Base-by-base conservation (phyloP, 2,113 vertebrate genomes). In the Herpetotheres cachinnans region DNA sequence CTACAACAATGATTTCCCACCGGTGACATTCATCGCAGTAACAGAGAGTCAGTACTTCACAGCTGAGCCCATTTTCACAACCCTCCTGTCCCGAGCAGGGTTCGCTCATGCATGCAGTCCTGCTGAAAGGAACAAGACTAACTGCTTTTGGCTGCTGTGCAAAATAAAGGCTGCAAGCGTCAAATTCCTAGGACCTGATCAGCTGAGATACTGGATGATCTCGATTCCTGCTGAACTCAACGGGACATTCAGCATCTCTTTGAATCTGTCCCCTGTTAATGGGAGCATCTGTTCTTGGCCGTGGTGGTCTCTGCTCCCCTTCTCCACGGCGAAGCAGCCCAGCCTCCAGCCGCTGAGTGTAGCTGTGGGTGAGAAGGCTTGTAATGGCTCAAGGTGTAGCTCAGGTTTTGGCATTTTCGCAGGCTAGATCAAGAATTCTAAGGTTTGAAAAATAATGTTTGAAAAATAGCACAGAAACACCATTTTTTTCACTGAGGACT, bases 21-120 rank as follows among this genome's bases (percentile, higher is more conserved):
- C 0, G 7, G 74, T 91, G 89, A 80, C 79, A 81, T 78, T 85
- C 74, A 49, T 5, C 0, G 3, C 87, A 77, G 2, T 83, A 83
- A 70, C 58, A 83, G 7, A 19, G 56, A 69, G 49, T 22, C 38
- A 20, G 29, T 13, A 9, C 74, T 88, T 69, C 93, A 86, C 84
- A 96, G 81, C 92, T 91, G 94, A 80, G 78, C 62, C 84, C 74
- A 4, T 88, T 93, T 70, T 66, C 78, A 59, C 46, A 58, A 8
- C 16, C 19, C 38, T 87, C 56, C 44, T 2, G 6, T 27, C 62
- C 30, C 9, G 29, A 83, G 85, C 34, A 12, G 77, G 32, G 24
- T 72, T 90, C 10, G 0, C 54, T 93, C 76, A 7, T 3, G 63
- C 4, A 0, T 61, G 56, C 34, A 42, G 70, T n/a, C 79, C 38